Evolutionary conservation across 1,140 invertebrate species (phyloP).

Genomic region (Coenobita brevimanus): DNA sequence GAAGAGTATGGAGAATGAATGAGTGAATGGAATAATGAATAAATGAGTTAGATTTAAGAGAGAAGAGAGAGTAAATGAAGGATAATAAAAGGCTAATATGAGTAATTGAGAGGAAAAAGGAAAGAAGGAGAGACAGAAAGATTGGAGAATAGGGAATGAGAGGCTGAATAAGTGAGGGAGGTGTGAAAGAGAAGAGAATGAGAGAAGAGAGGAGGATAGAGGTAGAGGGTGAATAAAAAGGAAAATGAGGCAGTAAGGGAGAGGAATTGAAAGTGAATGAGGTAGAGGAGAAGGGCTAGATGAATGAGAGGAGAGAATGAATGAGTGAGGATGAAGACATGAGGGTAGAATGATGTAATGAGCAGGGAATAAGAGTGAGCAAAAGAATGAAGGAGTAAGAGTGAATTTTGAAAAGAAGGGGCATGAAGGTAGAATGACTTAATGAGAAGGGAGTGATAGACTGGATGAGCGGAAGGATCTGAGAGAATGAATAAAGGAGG

Average conservation of each 20-base stretch:
- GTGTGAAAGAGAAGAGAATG: too few species aligned
- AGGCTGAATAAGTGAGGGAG: not conserved
- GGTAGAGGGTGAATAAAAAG: not conserved
- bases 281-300: not conserved
- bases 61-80: too few species aligned
- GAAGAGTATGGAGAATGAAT: not conserved
- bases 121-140: not conserved
- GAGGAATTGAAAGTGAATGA: too few species aligned
- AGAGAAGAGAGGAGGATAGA: not conserved
- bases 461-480: not conserved
- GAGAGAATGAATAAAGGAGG: not conserved
- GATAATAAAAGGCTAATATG: too few species aligned
- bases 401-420: not conserved
- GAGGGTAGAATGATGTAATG: not conserved
- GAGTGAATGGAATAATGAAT: not conserved
- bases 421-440: not conserved
- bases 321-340: not conserved
- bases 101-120: too few species aligned
- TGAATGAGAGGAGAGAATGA: not conserved
- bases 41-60: too few species aligned
- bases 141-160: not conserved
- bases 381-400: not conserved
- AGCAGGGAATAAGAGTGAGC: not conserved
- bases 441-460: not conserved
- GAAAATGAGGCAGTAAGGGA: not conserved